phyloP scores from a whole-genome alignment of 2,113 vertebrate species.

The Microtus richardsoni region DNA sequence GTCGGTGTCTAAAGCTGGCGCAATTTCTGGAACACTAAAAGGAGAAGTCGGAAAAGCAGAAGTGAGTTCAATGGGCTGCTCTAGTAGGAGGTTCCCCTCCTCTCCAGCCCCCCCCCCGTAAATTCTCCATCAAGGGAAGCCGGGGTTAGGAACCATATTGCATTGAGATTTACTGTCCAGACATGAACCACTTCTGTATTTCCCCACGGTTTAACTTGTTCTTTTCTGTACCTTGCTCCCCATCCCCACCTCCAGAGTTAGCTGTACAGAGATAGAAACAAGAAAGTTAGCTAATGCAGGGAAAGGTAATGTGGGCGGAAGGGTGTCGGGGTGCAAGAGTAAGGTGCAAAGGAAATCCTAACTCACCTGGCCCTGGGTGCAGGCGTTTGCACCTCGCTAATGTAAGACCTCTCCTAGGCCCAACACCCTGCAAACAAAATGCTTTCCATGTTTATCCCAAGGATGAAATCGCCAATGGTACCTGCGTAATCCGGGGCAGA shows the following conservation, averaged over 20 bases:
- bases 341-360: background rate
- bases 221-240: background rate
- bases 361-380: background rate
- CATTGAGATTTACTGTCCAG: background rate
- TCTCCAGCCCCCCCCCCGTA: background rate
- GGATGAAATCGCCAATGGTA: background rate
- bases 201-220: background rate
- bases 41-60: slow-evolving; percentile 49
- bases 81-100: background rate
- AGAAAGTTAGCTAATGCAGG: background rate
- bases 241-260: background rate
- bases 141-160: background rate
- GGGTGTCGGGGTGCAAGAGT: background rate
- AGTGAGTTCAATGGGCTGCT: slow-evolving; percentile 31
- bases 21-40: slow-evolving; percentile 33
- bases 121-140: slow-evolving; percentile 15
- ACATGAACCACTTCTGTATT: background rate
- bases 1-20: background rate
- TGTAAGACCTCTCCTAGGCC: background rate
- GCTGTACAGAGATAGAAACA: background rate
- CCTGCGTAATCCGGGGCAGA: background rate
- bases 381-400: background rate
- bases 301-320: background rate
- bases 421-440: background rate
- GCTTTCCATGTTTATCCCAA: background rate